Conservation (phyloP, 2,888 invertebrate genomes). For the Cosmia pyralina region DNA sequence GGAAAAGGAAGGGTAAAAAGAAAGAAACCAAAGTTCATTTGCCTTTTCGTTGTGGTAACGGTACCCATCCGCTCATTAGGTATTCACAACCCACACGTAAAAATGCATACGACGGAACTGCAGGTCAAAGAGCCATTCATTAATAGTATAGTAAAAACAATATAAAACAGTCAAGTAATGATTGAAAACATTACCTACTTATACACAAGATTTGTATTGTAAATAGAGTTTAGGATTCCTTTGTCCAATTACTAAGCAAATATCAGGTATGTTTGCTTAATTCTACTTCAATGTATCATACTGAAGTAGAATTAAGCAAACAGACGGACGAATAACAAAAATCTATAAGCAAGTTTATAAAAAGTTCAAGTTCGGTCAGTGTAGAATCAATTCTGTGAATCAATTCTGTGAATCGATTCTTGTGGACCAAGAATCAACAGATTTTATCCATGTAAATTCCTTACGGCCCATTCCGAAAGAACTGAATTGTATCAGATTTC, state of each 20-base stretch:
- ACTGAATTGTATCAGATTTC: constrained; percentile 50
- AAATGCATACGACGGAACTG: constrained; percentile 62
- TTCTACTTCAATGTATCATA: constrained; percentile 7
- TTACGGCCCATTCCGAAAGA: constrained; percentile 19
- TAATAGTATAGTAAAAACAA: constrained; percentile 13
- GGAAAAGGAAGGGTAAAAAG: constrained; percentile 38
- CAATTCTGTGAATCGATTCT: constrained; percentile 23
- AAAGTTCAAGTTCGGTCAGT: constrained; percentile 3
- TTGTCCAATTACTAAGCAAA: constrained; percentile 9
- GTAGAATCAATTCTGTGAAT: constrained; percentile 28
- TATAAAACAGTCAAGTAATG: constrained; percentile 9
- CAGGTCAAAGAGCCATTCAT: constrained; percentile 30
- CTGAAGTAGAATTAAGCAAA: not conserved
- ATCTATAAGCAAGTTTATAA: not conserved
- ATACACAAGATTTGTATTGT: constrained; percentile 7
- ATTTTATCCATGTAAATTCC: constrained; percentile 47
- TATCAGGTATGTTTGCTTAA: constrained; percentile 1
- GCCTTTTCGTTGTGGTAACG: constrained; percentile 62
- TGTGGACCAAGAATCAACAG: constrained; percentile 20
- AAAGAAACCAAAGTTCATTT: constrained; percentile 58
- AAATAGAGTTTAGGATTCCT: constrained; percentile 20
- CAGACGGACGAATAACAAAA: constrained; percentile 7
- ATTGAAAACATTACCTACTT: constrained; percentile 5
- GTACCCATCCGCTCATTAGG: constrained; percentile 57
- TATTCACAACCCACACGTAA: constrained; percentile 62